These are phyloP conservation scores for Dendrocincla tyrannina DNA, from an alignment of 2,797 vertebrate genomes.

Conservation along the genomic window DNA sequence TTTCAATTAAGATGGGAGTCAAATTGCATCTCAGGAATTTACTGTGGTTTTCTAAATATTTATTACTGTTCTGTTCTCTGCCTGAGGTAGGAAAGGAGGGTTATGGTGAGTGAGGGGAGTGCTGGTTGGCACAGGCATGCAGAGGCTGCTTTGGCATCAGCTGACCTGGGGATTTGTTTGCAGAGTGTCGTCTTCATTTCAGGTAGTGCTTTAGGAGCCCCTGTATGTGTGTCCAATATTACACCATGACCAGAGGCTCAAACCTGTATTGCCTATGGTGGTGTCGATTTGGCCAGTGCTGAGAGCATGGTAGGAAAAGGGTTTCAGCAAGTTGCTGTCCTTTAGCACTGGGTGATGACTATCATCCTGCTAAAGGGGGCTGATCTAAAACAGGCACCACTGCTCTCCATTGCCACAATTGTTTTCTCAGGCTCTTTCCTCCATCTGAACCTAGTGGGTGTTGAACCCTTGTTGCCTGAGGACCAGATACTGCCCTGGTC, in stretches of 20 bases:
- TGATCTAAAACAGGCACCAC: background rate
- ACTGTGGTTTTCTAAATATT: constrained; percentile 10
- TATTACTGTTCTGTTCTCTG: background rate
- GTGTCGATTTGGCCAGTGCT: background rate
- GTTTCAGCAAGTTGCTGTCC: background rate
- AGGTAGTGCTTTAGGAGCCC: background rate
- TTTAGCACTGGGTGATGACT: background rate
- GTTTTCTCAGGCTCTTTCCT: background rate
- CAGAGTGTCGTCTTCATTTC: background rate
- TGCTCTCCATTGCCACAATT: background rate
- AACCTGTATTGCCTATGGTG: background rate
- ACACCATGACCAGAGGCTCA: background rate
- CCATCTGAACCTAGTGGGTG: background rate
- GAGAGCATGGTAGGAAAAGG: background rate
- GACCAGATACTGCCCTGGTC: background rate
- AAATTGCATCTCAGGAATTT: constrained; percentile 31
- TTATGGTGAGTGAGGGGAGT: background rate
- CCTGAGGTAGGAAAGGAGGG: background rate
- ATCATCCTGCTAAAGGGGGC: background rate
- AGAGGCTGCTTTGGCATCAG: background rate
- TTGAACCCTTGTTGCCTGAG: background rate
- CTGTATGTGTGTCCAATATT: background rate
- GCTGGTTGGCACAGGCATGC: rapidly evolving
- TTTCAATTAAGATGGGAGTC: constrained; percentile 1
- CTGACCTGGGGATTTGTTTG: background rate